Evolutionary conservation across 2,888 invertebrate species (phyloP), one percentile per base, ranked within the genome.

Genomic region (Linnaemya vulpina): DNA sequence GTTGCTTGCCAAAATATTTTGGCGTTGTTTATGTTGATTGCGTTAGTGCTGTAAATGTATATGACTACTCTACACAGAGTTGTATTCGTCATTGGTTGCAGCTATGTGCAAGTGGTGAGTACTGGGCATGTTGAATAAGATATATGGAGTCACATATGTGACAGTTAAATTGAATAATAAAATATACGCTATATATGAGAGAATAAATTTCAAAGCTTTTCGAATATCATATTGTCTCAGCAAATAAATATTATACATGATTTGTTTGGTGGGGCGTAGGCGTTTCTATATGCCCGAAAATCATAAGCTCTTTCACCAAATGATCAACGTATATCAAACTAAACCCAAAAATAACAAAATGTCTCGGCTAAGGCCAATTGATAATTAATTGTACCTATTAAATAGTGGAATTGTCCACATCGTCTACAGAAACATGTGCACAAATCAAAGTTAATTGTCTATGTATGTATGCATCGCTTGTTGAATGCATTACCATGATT

Each of bases 401-500:
- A n/a, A n/a, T n/a, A 0, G 49, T 51, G 1, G 7, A 20, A 35
- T 17, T 65, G 25, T n/a, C 4, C 30, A 43, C n/a, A 51, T 49
- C 38, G 40, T 51, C 5, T 25, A 55, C 15, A 49, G 7, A 25
- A 30, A 30, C 30, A 30, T 30, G 5, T 5, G 2, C 30, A 30
- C 43, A 71, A 53, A 65, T 55, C 17, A 63, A 60, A 58, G 15
- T 25, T 22, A 20, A 67, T 46, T 63, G 4, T 43, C 1, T 65
- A 15, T 13, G 22, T 53, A 70, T 70, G 40, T 17, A 17, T 67
- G 11, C 46, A 17, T 71, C 62, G 17, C 17, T 67, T 25, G 46
- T 43, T 67, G 40, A 25, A 40, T 55, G 70, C 58, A 75, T 76
- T 77, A 67, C 77, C 65, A 79, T 87, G 86, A 87, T 81, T 87